Evolutionary conservation across 2,113 vertebrate genomes (phyloP).

Genomic region (Oreotrochilus melanogaster): DNA sequence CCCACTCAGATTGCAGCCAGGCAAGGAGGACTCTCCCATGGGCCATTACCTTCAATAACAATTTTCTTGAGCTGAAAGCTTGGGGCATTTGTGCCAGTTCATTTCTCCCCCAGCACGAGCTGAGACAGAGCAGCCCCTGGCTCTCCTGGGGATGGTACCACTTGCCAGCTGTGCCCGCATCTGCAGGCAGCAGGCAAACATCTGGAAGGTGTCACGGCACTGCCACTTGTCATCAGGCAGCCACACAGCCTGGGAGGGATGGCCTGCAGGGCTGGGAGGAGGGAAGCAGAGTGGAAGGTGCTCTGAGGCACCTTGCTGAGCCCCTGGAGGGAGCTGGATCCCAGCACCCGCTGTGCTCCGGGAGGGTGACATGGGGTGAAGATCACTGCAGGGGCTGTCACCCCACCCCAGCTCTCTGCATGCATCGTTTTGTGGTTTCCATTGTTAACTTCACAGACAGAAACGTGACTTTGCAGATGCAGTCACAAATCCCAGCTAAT

Average conservation of each 20-base stretch:
- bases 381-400: neutral
- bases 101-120: neutral
- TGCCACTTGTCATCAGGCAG: neutral
- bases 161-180: neutral
- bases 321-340: rapidly evolving
- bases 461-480: conserved; percentile 48
- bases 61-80: neutral
- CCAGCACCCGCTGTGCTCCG: rapidly evolving
- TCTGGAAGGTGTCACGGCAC: neutral
- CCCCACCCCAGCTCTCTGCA: neutral
- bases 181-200: neutral
- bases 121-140: neutral
- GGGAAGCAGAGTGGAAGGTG: neutral
- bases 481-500: conserved; percentile 55
- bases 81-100: rapidly evolving
- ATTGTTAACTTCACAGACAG: conserved; percentile 49
- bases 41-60: neutral
- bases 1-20: neutral
- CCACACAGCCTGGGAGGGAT: rapidly evolving
- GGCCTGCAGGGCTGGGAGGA: neutral
- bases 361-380: neutral
- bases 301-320: rapidly evolving
- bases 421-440: neutral
- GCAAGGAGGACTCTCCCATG: rapidly evolving
- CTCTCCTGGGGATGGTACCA: rapidly evolving